Evolutionary conservation across 2,888 invertebrate species (phyloP).

Genomic region (Meteorus cinctellus): DNA sequence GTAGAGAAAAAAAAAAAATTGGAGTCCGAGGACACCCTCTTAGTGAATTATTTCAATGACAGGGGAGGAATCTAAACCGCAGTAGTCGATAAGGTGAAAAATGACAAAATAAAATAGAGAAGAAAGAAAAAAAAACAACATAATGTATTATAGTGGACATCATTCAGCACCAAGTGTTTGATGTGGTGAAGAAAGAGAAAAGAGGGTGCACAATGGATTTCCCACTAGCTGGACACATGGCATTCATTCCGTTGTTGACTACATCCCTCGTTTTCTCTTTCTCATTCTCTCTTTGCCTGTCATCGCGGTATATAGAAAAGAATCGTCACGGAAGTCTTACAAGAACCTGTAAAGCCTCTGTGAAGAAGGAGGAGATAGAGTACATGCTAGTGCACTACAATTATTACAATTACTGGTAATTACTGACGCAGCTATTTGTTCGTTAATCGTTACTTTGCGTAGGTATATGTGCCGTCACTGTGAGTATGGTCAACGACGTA

Average conservation of each 20-base stretch:
- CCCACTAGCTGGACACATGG: constrained; percentile 40
- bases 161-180: constrained; percentile 26
- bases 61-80: constrained; percentile 66
- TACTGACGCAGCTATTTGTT: constrained; percentile 65
- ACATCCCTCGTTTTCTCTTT: neutral
- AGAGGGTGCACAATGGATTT: constrained; percentile 49
- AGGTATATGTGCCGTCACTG: constrained; percentile 36
- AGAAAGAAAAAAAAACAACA: constrained; percentile 27
- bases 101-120: constrained; percentile 1
- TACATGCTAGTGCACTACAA: constrained; percentile 58
- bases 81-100: constrained; percentile 46
- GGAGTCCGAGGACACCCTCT: constrained; percentile 52
- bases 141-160: constrained; percentile 15
- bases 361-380: neutral
- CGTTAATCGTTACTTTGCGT: constrained; percentile 68
- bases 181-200: constrained; percentile 18
- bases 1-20: neutral
- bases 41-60: constrained; percentile 64
- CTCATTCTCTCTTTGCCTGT: neutral
- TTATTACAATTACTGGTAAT: constrained; percentile 71
- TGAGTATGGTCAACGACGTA: neutral
- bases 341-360: neutral
- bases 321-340: neutral
- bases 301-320: constrained; percentile 8
- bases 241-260: constrained; percentile 1